phyloP scores from a whole-genome alignment of 2,888 invertebrate genomes.

The Drosophila anomalata region DNA sequence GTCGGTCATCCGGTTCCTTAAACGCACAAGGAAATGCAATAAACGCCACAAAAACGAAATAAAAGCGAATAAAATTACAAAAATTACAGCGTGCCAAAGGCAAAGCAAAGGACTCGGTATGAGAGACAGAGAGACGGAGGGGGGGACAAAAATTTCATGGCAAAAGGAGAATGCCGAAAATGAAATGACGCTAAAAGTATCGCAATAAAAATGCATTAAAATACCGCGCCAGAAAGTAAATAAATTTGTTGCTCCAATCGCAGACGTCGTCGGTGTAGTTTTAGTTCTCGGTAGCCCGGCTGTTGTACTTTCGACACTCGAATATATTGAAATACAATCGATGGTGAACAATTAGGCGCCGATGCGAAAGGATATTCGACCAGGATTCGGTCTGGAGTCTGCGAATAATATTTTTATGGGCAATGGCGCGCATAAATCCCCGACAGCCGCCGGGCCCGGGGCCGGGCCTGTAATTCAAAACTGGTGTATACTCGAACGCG shows the following conservation, averaged over 20 bases:
- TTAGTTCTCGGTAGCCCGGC: background rate
- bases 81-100: slow-evolving; percentile 18
- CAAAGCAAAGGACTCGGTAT: slow-evolving; percentile 23
- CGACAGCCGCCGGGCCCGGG: slow-evolving; percentile 26
- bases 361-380: slow-evolving; percentile 21
- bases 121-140: background rate
- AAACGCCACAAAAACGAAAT: slow-evolving; percentile 52
- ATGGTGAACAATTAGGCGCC: slow-evolving; percentile 59
- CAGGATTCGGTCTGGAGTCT: slow-evolving; percentile 21
- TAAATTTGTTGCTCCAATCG: slow-evolving; percentile 38
- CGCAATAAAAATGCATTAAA: slow-evolving; percentile 74
- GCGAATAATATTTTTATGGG: slow-evolving; percentile 61
- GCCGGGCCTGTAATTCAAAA: slow-evolving; percentile 58
- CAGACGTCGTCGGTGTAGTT: slow-evolving; percentile 13
- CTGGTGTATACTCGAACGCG: slow-evolving; percentile 43
- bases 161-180: slow-evolving; percentile 62
- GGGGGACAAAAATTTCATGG: slow-evolving; percentile 42
- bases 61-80: slow-evolving; percentile 10
- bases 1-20: slow-evolving; percentile 59
- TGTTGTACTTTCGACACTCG: slow-evolving; percentile 2
- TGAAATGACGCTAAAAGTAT: slow-evolving; percentile 59
- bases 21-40: slow-evolving; percentile 68
- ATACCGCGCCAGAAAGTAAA: slow-evolving; percentile 52
- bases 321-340: slow-evolving; percentile 37
- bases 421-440: slow-evolving; percentile 61